phyloP scores from a whole-genome alignment of 2,797 vertebrate genomes.

The Garrulus glandarius region DNA sequence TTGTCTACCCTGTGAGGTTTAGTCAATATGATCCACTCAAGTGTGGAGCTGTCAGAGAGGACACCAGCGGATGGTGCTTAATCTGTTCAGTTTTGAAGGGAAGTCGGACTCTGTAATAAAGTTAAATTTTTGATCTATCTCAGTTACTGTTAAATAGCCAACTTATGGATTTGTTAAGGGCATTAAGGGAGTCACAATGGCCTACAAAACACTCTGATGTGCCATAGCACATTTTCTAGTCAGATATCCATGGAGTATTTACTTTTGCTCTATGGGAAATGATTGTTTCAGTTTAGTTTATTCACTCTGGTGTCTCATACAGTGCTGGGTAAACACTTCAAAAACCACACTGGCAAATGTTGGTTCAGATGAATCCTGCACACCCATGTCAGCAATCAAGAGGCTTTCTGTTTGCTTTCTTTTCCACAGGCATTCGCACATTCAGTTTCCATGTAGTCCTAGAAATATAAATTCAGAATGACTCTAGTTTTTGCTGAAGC shows the following conservation, averaged over 20 bases:
- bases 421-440: not conserved
- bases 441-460: not conserved
- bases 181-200: constrained; percentile 22
- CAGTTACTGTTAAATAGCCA: constrained; percentile 35
- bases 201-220: constrained; percentile 14
- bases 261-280: constrained; percentile 8
- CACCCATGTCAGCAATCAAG: not conserved
- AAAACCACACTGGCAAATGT: not conserved
- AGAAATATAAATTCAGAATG: not conserved
- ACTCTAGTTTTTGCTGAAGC: not conserved
- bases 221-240: not conserved
- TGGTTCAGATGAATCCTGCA: not conserved
- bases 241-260: not conserved
- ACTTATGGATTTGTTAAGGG: constrained; percentile 58
- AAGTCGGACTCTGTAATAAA: constrained; percentile 31
- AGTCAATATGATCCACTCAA: constrained; percentile 66
- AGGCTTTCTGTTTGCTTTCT: constrained; percentile 11
- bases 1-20: constrained; percentile 62
- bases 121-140: constrained; percentile 47
- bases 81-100: constrained; percentile 56
- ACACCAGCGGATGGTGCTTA: not conserved
- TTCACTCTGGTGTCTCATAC: not conserved
- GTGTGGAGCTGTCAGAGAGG: constrained; percentile 45
- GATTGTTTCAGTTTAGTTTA: not conserved
- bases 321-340: not conserved